phyloP scores from a whole-genome alignment of 2,888 invertebrate genomes.

The Eupithecia subumbrata region DNA sequence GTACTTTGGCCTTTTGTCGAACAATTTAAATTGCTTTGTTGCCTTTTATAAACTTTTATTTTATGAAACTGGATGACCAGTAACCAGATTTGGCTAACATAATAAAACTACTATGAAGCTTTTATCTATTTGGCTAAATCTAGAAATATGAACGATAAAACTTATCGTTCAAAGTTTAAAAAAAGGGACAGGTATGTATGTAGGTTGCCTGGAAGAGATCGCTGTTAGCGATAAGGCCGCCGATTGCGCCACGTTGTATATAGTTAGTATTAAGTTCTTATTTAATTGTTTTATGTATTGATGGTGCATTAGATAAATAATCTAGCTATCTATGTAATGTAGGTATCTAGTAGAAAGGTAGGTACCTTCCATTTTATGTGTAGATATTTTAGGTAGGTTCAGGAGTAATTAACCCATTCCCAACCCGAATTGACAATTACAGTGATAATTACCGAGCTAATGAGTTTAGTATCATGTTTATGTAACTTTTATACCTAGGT shows the following conservation, averaged over 20 bases:
- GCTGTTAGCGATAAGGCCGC: too few species aligned
- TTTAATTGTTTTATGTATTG: too few species aligned
- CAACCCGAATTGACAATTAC: slow-evolving; percentile 9
- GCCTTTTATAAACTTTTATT: slow-evolving; percentile 14
- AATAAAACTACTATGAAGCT: neutral
- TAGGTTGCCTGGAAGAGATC: too few species aligned
- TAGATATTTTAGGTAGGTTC: neutral
- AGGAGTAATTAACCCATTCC: slow-evolving; percentile 11
- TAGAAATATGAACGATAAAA: neutral
- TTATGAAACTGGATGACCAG: slow-evolving; percentile 8
- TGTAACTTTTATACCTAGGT: neutral
- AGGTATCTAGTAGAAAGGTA: too few species aligned
- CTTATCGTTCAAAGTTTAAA: neutral
- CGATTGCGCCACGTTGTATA: too few species aligned
- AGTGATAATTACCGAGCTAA: slow-evolving; percentile 5
- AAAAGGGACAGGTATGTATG: neutral
- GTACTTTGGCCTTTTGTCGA: slow-evolving; percentile 15
- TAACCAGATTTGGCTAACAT: neutral
- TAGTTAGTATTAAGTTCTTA: too few species aligned
- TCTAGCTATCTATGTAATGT: too few species aligned
- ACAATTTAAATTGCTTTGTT: slow-evolving; percentile 13
- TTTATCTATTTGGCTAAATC: slow-evolving; percentile 3
- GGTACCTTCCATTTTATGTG: neutral
- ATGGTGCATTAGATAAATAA: too few species aligned
- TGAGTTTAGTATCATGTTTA: slow-evolving; percentile 4